Base-by-base conservation (phyloP, 2,797 vertebrate species). In the Mastacembelus armatus region DNA sequence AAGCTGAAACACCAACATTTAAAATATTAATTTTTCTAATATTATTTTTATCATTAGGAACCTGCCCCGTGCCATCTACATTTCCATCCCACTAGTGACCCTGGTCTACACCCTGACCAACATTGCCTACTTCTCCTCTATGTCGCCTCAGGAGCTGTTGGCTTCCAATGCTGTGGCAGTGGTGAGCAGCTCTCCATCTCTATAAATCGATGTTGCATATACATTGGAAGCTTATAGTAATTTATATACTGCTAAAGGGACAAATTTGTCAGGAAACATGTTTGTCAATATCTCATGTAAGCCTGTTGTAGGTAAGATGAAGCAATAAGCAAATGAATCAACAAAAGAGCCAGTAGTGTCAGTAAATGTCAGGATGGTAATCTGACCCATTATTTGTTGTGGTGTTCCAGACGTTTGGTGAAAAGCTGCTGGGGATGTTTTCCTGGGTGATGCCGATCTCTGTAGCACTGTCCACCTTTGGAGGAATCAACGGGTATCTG, bases 401-500 rank as follows among this genome's bases (percentile, higher is more conserved):
- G 42, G 68, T n/a, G 3, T 67, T 79, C 7, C 90, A 99, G 98
- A 99, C 98, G 21, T 99, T 99, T 77, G 98, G 98, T 58, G 95
- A 98, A 91, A 99, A 99, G 91, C 93, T 99, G 81, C 93, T 99
- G 80, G 96, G 97, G 64, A 95, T 96, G 91, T 98, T 99, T 86
- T 96, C 97, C 60, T 96, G 96, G 94, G 93, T 98, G 89, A 99
- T 99, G 95, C 98, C 98, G 0, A 96, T 96, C 78, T 99, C 98
- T 45, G 97, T 99, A 74, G 98, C 96, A 7, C 90, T 99, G 68
- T 99, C 98, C 84, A 99, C 98, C 30, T 99, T 99, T 39, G 98
- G 96, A 90, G 98, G 98, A 73, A 99, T 99, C 91, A 99, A 99
- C 47, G 96, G 98, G 85, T 99, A 99, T 90, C 95, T 99, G 83